phyloP scores from a whole-genome alignment of 2,797 vertebrate species.

The Eulemur coronatus region DNA sequence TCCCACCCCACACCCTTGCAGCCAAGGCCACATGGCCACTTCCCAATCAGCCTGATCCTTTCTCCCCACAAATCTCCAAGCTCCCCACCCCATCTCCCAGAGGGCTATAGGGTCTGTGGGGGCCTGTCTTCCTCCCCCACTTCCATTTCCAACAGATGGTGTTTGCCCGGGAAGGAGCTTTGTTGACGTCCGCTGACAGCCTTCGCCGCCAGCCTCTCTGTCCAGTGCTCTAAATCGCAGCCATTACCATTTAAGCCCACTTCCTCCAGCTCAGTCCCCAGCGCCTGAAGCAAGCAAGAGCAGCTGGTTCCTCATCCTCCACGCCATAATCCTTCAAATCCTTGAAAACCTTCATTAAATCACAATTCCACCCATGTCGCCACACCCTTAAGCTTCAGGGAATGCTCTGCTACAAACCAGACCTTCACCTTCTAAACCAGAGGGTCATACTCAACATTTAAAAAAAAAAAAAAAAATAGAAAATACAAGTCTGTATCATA shows the following conservation, averaged over 20 bases:
- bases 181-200: background rate
- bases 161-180: conserved; percentile 6
- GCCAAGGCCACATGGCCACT: background rate
- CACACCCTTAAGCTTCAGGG: conserved; percentile 42
- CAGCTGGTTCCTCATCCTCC: conserved; percentile 63
- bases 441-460: background rate
- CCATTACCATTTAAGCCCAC: conserved; percentile 42
- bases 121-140: background rate
- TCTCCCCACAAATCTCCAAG: background rate
- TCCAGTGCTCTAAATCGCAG: conserved; percentile 29
- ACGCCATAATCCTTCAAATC: conserved; percentile 49
- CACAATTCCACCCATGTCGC: conserved; percentile 44
- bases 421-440: background rate
- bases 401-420: background rate
- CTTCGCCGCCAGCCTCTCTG: background rate
- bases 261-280: conserved; percentile 53
- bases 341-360: conserved; percentile 67
- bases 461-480: background rate
- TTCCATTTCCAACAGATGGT: background rate
- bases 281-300: conserved; percentile 17
- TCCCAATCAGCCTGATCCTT: background rate
- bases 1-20: background rate
- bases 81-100: background rate
- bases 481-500: background rate
- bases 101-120: background rate